A percentile compares a stretch with the other conserved stretches of the same genome.
phyloP scores from a whole-genome alignment of 2,113 vertebrate genomes.

The Mustelus asterias region DNA sequence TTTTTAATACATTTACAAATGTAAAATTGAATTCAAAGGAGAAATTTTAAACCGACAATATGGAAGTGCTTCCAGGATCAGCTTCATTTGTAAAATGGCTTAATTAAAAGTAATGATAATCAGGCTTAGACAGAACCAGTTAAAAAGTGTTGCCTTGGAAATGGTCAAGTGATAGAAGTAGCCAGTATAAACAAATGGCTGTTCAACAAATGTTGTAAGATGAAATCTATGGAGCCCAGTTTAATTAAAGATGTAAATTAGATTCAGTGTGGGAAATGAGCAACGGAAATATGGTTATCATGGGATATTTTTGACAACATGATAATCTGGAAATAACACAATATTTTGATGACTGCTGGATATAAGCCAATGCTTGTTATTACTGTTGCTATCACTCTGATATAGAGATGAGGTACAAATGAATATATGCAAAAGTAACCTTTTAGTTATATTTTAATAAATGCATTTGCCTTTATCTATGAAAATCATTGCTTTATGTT shows the following conservation, averaged over 20 bases:
- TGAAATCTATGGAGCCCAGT: neutral
- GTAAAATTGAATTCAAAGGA: neutral
- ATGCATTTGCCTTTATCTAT: neutral
- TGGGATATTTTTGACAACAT: conserved; percentile 33
- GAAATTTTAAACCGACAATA: neutral
- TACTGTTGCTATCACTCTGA: neutral
- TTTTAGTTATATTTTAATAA: neutral
- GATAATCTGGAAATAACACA: conserved; percentile 28
- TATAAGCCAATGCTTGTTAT: neutral
- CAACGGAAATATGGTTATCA: neutral
- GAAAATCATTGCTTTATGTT: neutral
- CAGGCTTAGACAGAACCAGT: neutral
- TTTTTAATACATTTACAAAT: neutral
- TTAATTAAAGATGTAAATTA: conserved; percentile 34
- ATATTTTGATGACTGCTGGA: conserved; percentile 25
- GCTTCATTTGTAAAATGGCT: neutral
- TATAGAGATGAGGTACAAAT: neutral
- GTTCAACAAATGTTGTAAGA: neutral
- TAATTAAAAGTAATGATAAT: conserved; percentile 1
- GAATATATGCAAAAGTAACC: neutral
- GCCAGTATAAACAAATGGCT: neutral
- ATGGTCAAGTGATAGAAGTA: conserved; percentile 8
- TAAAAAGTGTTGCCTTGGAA: neutral
- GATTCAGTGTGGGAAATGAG: conserved; percentile 3
- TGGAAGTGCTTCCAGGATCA: neutral